Conservation (phyloP, 2,113 vertebrate species). For the Tinamus guttatus region DNA sequence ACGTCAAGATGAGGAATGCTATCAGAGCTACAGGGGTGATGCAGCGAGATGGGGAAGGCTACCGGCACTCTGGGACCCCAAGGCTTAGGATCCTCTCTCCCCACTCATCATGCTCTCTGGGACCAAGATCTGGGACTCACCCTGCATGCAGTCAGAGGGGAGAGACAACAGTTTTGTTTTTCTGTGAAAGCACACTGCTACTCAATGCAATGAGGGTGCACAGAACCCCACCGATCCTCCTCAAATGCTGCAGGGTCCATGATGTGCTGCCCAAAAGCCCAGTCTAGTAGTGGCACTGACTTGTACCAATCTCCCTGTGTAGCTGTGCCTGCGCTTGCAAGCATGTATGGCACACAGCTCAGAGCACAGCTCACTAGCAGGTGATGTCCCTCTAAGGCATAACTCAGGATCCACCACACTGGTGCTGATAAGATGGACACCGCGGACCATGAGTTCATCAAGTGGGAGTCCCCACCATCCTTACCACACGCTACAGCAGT, state of each 20-base stretch:
- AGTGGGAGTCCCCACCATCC: no score
- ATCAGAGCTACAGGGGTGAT: no score
- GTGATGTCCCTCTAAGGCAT: neutral
- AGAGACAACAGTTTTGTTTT: neutral
- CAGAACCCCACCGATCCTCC: neutral
- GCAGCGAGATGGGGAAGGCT: accelerated
- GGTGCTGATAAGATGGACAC: accelerated
- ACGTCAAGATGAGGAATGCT: accelerated
- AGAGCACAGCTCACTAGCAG: accelerated
- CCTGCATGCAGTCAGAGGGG: neutral
- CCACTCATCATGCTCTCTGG: neutral
- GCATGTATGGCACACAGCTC: neutral
- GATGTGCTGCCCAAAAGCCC: no score
- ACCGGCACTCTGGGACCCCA: accelerated
- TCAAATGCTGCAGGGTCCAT: neutral
- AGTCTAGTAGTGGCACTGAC: no score
- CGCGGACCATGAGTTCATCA: no score
- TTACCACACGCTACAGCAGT: no score
- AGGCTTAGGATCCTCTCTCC: neutral
- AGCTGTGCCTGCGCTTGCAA: no score
- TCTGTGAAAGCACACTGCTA: no score
- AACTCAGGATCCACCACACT: neutral
- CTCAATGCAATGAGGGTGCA: no score
- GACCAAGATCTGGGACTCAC: neutral
- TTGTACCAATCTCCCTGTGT: no score